Percentiles rank a stretch among this genome's conserved stretches.
Evolutionary conservation across 2,797 vertebrate genomes (phyloP).

Genomic region (Notamacropus eugenii): DNA sequence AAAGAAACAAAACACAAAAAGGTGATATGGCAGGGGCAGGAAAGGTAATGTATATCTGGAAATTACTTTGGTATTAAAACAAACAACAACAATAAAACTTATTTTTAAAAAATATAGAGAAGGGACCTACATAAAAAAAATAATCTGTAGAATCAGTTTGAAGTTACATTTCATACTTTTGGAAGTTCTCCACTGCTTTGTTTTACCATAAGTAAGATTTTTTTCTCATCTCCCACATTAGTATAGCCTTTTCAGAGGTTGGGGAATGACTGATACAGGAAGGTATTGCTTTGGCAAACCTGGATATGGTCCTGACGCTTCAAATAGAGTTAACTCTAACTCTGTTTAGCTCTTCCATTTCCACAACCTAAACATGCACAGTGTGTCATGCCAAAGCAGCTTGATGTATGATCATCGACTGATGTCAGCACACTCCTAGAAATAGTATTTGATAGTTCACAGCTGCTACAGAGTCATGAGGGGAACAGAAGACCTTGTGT

Average conservation of each 20-base stretch:
- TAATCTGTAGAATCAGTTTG: conserved; percentile 71
- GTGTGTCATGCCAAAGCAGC: conserved; percentile 74
- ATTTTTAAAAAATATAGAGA: background rate
- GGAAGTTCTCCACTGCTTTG: conserved; percentile 77
- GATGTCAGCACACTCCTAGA: conserved; percentile 79
- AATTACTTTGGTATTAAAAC: conserved; percentile 60
- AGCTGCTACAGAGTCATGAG: conserved; percentile 73
- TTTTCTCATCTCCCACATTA: conserved; percentile 46
- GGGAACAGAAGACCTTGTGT: conserved; percentile 67
- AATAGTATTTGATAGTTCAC: conserved; percentile 80
- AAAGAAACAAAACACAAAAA: background rate
- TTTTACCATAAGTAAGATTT: conserved; percentile 77
- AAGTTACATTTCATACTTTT: conserved; percentile 74
- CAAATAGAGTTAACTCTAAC: conserved; percentile 78
- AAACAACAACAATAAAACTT: background rate
- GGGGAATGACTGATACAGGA: conserved; percentile 52
- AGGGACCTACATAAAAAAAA: conserved; percentile 32
- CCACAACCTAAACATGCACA: conserved; percentile 64
- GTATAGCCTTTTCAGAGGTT: conserved; percentile 67
- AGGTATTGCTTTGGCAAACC: conserved; percentile 71
- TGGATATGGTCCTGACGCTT: conserved; percentile 63
- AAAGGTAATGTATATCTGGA: conserved; percentile 11
- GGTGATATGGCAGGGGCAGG: background rate
- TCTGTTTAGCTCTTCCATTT: conserved; percentile 66
- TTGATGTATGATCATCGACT: conserved; percentile 70